Percentiles rank a stretch among this genome's conserved stretches.
These are phyloP conservation scores for Hybognathus amarus DNA, from an alignment of 2,797 vertebrate genomes.

Conservation along the genomic window DNA sequence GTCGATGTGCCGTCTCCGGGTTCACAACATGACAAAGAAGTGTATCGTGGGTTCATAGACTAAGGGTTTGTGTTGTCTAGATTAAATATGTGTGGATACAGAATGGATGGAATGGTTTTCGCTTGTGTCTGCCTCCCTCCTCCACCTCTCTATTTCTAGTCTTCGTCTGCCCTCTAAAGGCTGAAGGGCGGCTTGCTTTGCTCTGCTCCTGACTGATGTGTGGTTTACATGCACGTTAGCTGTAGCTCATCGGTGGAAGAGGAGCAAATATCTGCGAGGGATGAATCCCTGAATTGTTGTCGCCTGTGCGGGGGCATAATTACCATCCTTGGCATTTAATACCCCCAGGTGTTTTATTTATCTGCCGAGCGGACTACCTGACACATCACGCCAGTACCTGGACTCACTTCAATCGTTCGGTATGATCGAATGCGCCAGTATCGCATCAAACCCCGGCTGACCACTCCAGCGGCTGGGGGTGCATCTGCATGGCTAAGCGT, in stretches of 20 bases:
- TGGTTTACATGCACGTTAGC: slow-evolving; percentile 57
- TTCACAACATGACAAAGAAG: slow-evolving; percentile 29
- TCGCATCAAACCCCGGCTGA: slow-evolving; percentile 61
- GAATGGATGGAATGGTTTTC: slow-evolving; percentile 63
- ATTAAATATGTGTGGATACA: slow-evolving; percentile 66
- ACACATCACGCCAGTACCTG: slow-evolving; percentile 79
- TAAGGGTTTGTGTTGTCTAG: slow-evolving; percentile 17
- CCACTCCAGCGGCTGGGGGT: slow-evolving; percentile 59
- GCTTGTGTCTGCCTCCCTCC: slow-evolving; percentile 67
- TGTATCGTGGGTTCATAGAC: slow-evolving; percentile 18
- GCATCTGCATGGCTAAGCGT: slow-evolving; percentile 47
- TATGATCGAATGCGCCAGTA: slow-evolving; percentile 71
- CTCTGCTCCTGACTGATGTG: slow-evolving; percentile 53
- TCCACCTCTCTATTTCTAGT: slow-evolving; percentile 88
- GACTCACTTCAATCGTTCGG: slow-evolving; percentile 77
- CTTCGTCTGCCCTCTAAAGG: slow-evolving; percentile 99
- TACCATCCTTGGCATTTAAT: slow-evolving; percentile 76
- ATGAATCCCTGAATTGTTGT: slow-evolving; percentile 3
- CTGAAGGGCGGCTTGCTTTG: slow-evolving; percentile 75
- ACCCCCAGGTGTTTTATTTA: slow-evolving; percentile 83
- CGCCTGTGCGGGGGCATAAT: slow-evolving; percentile 63
- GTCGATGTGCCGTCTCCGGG: background rate
- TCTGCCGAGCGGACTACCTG: slow-evolving; percentile 77
- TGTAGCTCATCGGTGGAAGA: slow-evolving; percentile 27
- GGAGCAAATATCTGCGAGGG: background rate